A percentile compares a stretch with the other conserved stretches of the same genome.
phyloP scores from a whole-genome alignment of 1,140 invertebrate genomes.

The Melanaphis sacchari region DNA sequence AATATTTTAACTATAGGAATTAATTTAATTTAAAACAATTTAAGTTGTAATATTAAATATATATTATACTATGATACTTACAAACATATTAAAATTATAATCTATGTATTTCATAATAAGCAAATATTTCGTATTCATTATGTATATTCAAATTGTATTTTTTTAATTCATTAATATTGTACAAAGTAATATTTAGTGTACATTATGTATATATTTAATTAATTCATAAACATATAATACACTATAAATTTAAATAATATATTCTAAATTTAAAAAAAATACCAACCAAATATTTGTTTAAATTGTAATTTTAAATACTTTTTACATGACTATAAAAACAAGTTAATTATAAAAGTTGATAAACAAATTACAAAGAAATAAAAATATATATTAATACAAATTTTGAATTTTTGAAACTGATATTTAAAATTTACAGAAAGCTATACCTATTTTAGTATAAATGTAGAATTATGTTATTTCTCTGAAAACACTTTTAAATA shows the following conservation, averaged over 20 bases:
- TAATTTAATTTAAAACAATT: not conserved
- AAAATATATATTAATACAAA: not conserved
- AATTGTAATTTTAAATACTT: not conserved
- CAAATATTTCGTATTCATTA: not conserved
- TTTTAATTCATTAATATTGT: not conserved
- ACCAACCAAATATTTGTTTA: not conserved
- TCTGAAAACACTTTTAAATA: not conserved
- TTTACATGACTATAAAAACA: not conserved
- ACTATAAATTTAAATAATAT: not conserved
- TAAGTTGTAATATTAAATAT: not conserved
- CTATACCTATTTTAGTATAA: not conserved
- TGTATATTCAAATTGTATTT: not conserved
- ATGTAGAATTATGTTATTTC: conserved; percentile 5
- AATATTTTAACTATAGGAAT: not conserved
- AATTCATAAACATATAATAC: not conserved
- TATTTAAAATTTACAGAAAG: not conserved
- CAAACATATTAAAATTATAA: not conserved
- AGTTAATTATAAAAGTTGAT: not conserved
- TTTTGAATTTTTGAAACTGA: not conserved
- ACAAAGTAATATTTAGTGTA: not conserved
- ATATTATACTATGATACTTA: not conserved
- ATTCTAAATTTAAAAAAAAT: not conserved
- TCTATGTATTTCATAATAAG: not conserved
- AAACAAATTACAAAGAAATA: not conserved
- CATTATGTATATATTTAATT: not conserved